Evolutionary conservation across 1,140 invertebrate genomes (phyloP), one percentile per base, ranked within the genome.

Genomic region (Hypothenemus hampei): DNA sequence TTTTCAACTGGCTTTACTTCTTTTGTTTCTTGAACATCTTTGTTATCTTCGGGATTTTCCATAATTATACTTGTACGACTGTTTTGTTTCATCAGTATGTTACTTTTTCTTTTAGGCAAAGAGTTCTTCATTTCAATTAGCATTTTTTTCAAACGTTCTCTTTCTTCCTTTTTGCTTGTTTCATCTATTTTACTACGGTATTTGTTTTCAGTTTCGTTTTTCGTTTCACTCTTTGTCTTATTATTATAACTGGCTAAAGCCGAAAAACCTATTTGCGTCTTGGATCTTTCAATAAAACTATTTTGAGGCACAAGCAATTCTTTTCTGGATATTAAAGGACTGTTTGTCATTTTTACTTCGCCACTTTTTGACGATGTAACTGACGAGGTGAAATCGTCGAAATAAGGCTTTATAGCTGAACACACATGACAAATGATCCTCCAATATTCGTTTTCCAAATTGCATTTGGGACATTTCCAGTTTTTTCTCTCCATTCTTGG

Each of bases 121-220:
- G 80, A 81, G 64, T 81, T 77, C 62, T 83, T 82, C 79, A 83
- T 81, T 64, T 82, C 79, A 60, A 81, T 81, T 50, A 83, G 58
- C 75, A 82, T 79, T 61, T 81, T 79, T 56, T 77, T 80, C 18
- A 83, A 63, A 66, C 76, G 77, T 24, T 68, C 65, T 53, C 71
- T 69, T 64, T 78, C 78, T 64, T 80, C 75, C 36, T 62, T 65
- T 40, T 69, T 70, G 39, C 58, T 56, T 16, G 53, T 53, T 2
- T 51, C 52, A 13, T 59, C 55, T 24, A 59, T 24, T 53, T 65
- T 59, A 13, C 57, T 46, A 10, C 33, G 15, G 10, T 44, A 40
- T 3, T 45, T 53, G 10, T 48, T 51, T 21, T 55, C 54, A n/a
- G 37, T 20, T 18, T n/a, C 37, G 15, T 56, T 48, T 6, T 45